Percentiles rank a stretch among this genome's conserved stretches.
phyloP scores from a whole-genome alignment of 2,797 vertebrate genomes.

The Cottoperca gobio region DNA sequence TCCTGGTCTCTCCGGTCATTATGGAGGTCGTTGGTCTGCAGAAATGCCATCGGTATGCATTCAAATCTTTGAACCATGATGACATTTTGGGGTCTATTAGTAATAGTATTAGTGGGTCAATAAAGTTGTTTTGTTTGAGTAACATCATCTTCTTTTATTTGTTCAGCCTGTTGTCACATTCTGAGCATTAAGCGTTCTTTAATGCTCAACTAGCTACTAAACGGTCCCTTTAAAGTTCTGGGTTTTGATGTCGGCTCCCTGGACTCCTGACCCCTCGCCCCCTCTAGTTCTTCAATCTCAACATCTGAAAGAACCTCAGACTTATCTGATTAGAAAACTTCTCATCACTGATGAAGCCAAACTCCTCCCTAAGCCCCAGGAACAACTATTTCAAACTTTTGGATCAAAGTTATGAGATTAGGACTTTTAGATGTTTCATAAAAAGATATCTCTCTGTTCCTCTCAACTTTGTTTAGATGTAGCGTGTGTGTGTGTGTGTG shows the following conservation, averaged over 20 bases:
- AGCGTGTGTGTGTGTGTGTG: background rate
- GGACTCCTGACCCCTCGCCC: constrained; percentile 35
- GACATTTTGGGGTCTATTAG: constrained; percentile 21
- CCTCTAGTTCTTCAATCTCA: constrained; percentile 32
- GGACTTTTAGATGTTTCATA: constrained; percentile 19
- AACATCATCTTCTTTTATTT: background rate
- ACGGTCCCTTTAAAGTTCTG: background rate
- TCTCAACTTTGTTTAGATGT: background rate
- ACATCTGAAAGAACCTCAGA: constrained; percentile 56
- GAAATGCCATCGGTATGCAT: constrained; percentile 38
- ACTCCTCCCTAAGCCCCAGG: constrained; percentile 43
- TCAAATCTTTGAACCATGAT: constrained; percentile 52
- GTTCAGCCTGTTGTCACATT: background rate
- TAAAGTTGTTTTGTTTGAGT: constrained; percentile 13
- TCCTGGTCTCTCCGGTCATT: constrained; percentile 48
- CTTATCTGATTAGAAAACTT: constrained; percentile 67
- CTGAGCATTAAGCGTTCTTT: background rate
- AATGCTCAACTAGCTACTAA: background rate
- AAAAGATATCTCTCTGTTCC: background rate
- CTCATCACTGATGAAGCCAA: constrained; percentile 53
- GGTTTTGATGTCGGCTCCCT: constrained; percentile 27
- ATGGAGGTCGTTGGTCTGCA: constrained; percentile 34
- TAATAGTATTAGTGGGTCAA: too few relatives aligned
- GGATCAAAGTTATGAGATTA: constrained; percentile 63
- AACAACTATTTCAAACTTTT: constrained; percentile 41